These are phyloP conservation scores for Mesorhabditis spiculigera DNA, from an alignment of 2,888 invertebrate species.

Conservation along the genomic window DNA sequence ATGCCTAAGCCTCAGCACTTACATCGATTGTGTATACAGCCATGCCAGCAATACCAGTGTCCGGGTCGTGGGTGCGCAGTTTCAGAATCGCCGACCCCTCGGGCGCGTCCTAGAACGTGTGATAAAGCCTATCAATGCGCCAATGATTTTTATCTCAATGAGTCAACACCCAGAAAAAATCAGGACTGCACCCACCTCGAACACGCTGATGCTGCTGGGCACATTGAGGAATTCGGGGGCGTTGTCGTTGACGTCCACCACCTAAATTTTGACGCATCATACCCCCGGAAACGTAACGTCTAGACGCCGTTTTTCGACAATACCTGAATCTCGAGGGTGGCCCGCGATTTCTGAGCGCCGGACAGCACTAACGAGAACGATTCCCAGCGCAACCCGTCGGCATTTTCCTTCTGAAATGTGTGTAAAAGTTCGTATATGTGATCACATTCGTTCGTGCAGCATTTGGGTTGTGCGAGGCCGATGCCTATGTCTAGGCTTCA, in stretches of 20 bases:
- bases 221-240: constrained; percentile 66
- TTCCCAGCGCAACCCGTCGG: constrained; percentile 34
- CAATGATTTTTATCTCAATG: constrained; percentile 14
- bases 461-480: no score
- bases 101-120: constrained; percentile 21
- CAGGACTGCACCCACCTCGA: constrained; percentile 65
- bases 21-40: constrained; percentile 32
- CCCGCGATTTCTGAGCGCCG: constrained; percentile 32
- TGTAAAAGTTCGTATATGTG: no score
- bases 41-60: constrained; percentile 45
- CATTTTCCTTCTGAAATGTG: constrained; percentile 32
- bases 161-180: constrained; percentile 9
- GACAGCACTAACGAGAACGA: constrained; percentile 35
- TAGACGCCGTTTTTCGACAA: neutral
- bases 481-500: no score
- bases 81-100: constrained; percentile 25
- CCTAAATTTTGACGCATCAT: constrained; percentile 22
- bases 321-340: constrained; percentile 53
- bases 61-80: constrained; percentile 34
- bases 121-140: neutral
- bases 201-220: constrained; percentile 76
- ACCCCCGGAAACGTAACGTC: neutral
- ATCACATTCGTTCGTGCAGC: no score
- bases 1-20: neutral
- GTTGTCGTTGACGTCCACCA: constrained; percentile 62